Percentiles rank a stretch among this genome's conserved stretches.
These are phyloP conservation scores for Cheilosia impressa DNA, from an alignment of 2,888 invertebrate genomes.

Conservation along the genomic window DNA sequence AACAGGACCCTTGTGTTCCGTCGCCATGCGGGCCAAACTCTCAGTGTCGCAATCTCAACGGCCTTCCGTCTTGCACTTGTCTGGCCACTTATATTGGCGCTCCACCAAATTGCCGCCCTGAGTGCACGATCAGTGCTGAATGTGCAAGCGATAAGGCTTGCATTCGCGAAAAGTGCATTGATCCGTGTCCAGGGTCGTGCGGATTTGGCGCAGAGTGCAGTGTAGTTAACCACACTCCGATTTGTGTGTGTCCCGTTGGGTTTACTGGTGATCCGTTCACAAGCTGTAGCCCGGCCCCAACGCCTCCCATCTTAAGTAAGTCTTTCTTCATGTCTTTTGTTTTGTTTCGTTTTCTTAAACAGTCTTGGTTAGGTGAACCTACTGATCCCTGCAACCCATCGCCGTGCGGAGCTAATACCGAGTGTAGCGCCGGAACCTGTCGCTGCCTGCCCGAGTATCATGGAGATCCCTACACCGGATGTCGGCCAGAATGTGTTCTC, in stretches of 20 bases:
- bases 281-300: conserved; percentile 82
- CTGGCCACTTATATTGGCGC: conserved; percentile 86
- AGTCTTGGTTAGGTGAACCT: conserved; percentile 81
- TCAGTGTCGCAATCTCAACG: conserved; percentile 85
- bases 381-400: conserved; percentile 87
- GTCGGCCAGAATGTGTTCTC: conserved; percentile 91
- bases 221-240: conserved; percentile 88
- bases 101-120: conserved; percentile 89
- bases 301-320: conserved; percentile 79
- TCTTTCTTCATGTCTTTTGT: conserved; percentile 27
- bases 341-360: conserved; percentile 41
- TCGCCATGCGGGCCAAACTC: conserved; percentile 88
- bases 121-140: conserved; percentile 88
- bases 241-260: conserved; percentile 86
- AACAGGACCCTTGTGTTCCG: conserved; percentile 87
- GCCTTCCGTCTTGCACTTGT: conserved; percentile 88
- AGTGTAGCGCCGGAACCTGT: conserved; percentile 86
- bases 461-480: conserved; percentile 91
- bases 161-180: conserved; percentile 87
- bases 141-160: conserved; percentile 88
- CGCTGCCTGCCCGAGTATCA: conserved; percentile 89
- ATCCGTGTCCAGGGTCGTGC: conserved; percentile 89
- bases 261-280: conserved; percentile 86
- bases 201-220: conserved; percentile 86
- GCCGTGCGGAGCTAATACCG: conserved; percentile 90